Conservation (phyloP, 1,140 invertebrate species). For the Teleogryllus occipitalis region DNA sequence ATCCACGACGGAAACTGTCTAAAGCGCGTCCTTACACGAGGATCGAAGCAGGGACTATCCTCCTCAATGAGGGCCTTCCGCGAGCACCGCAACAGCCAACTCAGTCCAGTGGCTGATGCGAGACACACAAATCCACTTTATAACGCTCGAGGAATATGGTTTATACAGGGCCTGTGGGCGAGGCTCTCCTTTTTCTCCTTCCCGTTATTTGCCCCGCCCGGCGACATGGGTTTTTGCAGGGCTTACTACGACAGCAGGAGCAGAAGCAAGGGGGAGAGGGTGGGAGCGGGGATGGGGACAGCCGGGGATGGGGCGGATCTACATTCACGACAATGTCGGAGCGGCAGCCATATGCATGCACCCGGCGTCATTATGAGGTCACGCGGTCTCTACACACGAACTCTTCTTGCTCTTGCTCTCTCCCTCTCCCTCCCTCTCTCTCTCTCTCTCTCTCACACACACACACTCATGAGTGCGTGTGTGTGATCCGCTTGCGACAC, state of each 20-base stretch:
- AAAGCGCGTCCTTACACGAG: too few relatives aligned
- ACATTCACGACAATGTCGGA: background rate
- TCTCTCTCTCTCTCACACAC: too few relatives aligned
- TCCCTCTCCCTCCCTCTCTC: too few relatives aligned
- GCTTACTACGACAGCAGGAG: background rate
- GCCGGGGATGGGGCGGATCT: background rate
- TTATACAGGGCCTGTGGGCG: too few relatives aligned
- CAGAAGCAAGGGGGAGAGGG: background rate
- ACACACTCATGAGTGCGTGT: too few relatives aligned
- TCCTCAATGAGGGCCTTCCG: too few relatives aligned
- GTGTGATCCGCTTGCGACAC: too few relatives aligned
- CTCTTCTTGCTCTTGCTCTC: too few relatives aligned
- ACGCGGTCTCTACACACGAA: background rate
- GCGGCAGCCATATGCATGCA: background rate
- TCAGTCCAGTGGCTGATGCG: background rate
- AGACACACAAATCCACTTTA: background rate
- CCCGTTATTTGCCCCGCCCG: background rate
- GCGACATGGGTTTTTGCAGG: background rate
- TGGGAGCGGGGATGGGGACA: too few relatives aligned
- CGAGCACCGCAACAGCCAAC: background rate
- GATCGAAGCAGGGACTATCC: too few relatives aligned
- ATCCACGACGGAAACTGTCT: too few relatives aligned
- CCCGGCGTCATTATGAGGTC: background rate
- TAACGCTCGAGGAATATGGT: background rate
- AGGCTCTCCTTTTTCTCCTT: background rate